A percentile compares a stretch with the other conserved stretches of the same genome.
Conservation (phyloP, 92 coral and sea anemone species). For the Parazoanthus darwini region DNA sequence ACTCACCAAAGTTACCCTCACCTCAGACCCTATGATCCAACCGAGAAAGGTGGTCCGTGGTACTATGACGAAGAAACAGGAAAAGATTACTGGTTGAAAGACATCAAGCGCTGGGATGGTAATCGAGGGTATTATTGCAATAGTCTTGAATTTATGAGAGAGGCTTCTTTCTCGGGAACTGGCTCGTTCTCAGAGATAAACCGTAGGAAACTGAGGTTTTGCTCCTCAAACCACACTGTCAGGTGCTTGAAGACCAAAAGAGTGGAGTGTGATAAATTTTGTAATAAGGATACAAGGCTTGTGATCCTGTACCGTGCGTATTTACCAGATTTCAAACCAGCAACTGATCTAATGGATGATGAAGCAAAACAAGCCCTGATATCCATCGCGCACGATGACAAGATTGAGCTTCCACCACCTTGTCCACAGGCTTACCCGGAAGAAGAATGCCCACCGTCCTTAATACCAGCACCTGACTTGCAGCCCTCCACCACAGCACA, state of each 20-base stretch:
- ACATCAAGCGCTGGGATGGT: conserved; percentile 47
- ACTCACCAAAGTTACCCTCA: too few species aligned
- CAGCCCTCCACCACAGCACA: background rate
- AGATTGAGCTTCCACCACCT: background rate
- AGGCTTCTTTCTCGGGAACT: background rate
- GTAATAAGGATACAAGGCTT: background rate
- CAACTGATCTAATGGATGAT: background rate
- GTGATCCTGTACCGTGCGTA: background rate
- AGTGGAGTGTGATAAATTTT: background rate
- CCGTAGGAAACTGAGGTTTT: background rate
- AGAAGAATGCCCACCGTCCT: background rate
- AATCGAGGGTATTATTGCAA: background rate
- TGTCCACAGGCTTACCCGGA: background rate
- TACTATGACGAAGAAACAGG: conserved; percentile 33
- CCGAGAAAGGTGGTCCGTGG: conserved; percentile 57
- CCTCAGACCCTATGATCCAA: conserved; percentile 51
- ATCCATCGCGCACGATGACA: background rate
- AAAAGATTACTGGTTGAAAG: conserved; percentile 42
- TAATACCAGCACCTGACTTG: background rate
- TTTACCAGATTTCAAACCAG: background rate
- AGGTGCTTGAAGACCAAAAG: background rate
- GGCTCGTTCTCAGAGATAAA: background rate
- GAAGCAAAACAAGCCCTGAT: background rate
- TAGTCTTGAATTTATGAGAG: conserved; percentile 2
- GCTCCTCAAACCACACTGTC: background rate